Base-by-base conservation (phyloP, 2,113 vertebrate species). In the Ursus arctos region DNA sequence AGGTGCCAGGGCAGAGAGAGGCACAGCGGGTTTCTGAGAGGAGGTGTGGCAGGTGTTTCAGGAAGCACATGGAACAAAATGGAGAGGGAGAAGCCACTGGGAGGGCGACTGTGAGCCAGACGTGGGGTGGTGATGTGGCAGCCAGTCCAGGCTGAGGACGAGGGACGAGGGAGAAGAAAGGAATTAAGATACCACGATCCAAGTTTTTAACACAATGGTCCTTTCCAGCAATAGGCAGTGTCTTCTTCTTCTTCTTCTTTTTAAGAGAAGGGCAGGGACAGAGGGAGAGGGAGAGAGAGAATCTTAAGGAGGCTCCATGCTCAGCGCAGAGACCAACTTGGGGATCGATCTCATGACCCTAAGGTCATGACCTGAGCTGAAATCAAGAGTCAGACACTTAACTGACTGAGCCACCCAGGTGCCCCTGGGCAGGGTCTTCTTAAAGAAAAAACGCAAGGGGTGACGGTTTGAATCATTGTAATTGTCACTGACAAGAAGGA, bases 51-150 rank as follows among this genome's bases (percentile, higher is more conserved):
- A 31, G 26, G n/a, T 22, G 7, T 47, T 55, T 22, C 28, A 40
- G 65, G 67, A 93, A 93, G 81, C 72, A 36, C 0, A 0, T 9
- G 7, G 22, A 61, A 43, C 53, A 84, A 24, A 12, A 2, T 5
- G 40, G 72, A 36, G 43, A 36, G 14, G n/a, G 26, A 84, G 72
- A 6, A 24, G 72, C 15, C 24, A 5, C 49, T 3, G 22, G 36
- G 7, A 13, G 40, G 16, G 36, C 12, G n/a, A 24, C 84, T 4
- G 33, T 59, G 59, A 53, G 1, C 33, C 57, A 24, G 63, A 11
- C 7, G 0, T 65, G 15, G 31, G 49, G 36, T 13, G 6, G 22
- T 28, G n/a, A n/a, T 26, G 36, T 40, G 0, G 10, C 2, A 0
- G 57, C 22, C 81, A 24, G 55, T 43, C 47, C 55, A 16, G 28